phyloP scores from a whole-genome alignment of 2,888 invertebrate genomes.

The Opisthograptis luteolata region DNA sequence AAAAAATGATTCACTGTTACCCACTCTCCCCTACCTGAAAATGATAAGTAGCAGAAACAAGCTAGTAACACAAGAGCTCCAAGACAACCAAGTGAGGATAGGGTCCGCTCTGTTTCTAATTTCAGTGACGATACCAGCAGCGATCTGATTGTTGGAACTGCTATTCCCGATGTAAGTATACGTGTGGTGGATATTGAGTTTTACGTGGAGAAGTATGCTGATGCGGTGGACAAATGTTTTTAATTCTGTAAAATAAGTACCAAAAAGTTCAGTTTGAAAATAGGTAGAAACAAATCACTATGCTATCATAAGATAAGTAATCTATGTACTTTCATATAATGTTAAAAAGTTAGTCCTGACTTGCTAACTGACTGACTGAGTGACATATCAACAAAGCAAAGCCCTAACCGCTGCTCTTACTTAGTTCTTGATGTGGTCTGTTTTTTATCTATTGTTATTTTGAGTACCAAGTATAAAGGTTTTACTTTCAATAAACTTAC shows the following conservation, averaged over 20 bases:
- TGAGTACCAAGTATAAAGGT: not conserved
- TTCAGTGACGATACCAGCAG: conserved; percentile 86
- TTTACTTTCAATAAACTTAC: conserved; percentile 70
- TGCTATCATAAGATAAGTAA: too few relatives aligned
- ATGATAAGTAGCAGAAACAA: conserved; percentile 86
- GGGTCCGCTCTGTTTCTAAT: conserved; percentile 84
- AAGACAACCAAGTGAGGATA: conserved; percentile 85
- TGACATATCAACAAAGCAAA: too few relatives aligned
- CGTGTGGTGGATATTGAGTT: conserved; percentile 58
- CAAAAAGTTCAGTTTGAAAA: too few relatives aligned
- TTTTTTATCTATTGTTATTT: too few relatives aligned
- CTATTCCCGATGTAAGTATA: conserved; percentile 64
- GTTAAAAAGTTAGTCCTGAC: too few relatives aligned
- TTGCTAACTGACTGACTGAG: too few relatives aligned
- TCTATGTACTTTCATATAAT: too few relatives aligned
- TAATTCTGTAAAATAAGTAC: conserved; percentile 50
- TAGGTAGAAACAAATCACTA: too few relatives aligned
- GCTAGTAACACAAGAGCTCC: conserved; percentile 86
- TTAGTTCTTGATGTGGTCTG: too few relatives aligned
- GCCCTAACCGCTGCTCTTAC: too few relatives aligned
- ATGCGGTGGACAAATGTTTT: conserved; percentile 55
- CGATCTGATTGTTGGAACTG: conserved; percentile 70
- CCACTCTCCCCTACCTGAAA: conserved; percentile 70
- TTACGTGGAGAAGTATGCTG: conserved; percentile 51
- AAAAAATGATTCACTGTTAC: not conserved